These are phyloP conservation scores for Drosophila austrosaltans DNA, from an alignment of 2,888 invertebrate species.

Conservation along the genomic window DNA sequence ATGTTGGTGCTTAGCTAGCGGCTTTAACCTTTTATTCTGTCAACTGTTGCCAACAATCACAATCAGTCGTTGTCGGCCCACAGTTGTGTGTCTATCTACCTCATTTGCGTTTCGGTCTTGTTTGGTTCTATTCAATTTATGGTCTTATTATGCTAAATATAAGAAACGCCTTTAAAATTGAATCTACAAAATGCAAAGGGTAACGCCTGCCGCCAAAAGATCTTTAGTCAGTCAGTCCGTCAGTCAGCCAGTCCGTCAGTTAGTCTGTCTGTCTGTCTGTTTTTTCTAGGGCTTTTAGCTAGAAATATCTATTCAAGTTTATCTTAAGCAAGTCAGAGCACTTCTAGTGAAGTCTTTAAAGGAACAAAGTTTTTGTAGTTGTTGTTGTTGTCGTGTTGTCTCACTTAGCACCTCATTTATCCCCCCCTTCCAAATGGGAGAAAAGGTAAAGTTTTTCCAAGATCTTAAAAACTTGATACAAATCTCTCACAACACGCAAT, in stretches of 20 bases:
- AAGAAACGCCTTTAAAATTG: background rate
- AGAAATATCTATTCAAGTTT: slow-evolving; percentile 15
- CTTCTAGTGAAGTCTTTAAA: slow-evolving; percentile 13
- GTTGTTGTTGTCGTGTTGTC: slow-evolving; percentile 18
- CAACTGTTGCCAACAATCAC: slow-evolving; percentile 2
- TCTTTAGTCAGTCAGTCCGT: too few relatives aligned
- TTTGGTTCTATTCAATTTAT: slow-evolving; percentile 47
- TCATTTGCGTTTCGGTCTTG: background rate
- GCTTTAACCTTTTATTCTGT: slow-evolving; percentile 18
- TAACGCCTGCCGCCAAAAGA: background rate
- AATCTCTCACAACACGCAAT: slow-evolving; percentile 55
- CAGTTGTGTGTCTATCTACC: background rate
- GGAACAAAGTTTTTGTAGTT: slow-evolving; percentile 8
- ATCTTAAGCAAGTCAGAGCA: slow-evolving; percentile 15
- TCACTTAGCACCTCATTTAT: slow-evolving; percentile 69
- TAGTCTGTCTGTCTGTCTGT: background rate
- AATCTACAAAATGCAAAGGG: background rate
- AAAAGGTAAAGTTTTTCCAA: slow-evolving; percentile 11
- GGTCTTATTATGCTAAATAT: slow-evolving; percentile 63
- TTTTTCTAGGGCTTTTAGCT: background rate
- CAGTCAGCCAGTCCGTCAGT: too few relatives aligned
- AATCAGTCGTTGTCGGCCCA: slow-evolving; percentile 25
- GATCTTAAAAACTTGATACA: slow-evolving; percentile 17
- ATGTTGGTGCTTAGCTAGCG: slow-evolving; percentile 11
- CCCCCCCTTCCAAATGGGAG: background rate